These are phyloP conservation scores for Meda fulgida DNA, from an alignment of 2,797 vertebrate species.

Conservation along the genomic window DNA sequence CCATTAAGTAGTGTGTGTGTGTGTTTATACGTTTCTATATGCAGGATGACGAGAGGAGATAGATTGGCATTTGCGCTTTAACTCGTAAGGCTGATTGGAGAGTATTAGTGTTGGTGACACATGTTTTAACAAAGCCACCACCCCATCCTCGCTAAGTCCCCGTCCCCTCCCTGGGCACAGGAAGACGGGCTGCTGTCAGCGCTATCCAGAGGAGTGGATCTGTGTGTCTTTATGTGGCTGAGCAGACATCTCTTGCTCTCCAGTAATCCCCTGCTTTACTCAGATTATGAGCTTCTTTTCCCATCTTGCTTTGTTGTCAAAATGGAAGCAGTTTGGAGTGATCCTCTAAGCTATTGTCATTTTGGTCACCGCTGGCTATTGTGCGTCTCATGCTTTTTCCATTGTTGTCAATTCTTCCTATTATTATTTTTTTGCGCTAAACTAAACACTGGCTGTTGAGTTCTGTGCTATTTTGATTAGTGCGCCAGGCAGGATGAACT, in stretches of 20 bases:
- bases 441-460: conserved; percentile 21
- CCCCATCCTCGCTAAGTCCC: conserved; percentile 24
- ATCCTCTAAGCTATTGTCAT: conserved; percentile 46
- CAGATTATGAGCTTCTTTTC: conserved; percentile 70
- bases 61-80: conserved; percentile 38
- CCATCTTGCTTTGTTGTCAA: conserved; percentile 66
- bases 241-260: conserved; percentile 60
- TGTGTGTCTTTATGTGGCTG: conserved; percentile 38
- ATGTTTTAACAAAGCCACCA: conserved; percentile 46
- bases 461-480: conserved; percentile 45
- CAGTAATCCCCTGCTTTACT: conserved; percentile 78
- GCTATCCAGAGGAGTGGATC: conserved; percentile 51
- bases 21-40: background rate
- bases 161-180: conserved; percentile 11
- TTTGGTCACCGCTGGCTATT: conserved; percentile 38
- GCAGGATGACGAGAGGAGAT: conserved; percentile 3
- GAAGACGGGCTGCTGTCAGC: conserved; percentile 32
- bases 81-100: conserved; percentile 39
- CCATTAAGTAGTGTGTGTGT: background rate
- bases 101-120: conserved; percentile 53
- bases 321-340: conserved; percentile 33
- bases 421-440: conserved; percentile 1
- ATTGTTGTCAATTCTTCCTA: background rate
- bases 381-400: conserved; percentile 1
- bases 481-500: conserved; percentile 24